Conservation (phyloP, 2,888 invertebrate genomes). For the Hymenopus coronatus region DNA sequence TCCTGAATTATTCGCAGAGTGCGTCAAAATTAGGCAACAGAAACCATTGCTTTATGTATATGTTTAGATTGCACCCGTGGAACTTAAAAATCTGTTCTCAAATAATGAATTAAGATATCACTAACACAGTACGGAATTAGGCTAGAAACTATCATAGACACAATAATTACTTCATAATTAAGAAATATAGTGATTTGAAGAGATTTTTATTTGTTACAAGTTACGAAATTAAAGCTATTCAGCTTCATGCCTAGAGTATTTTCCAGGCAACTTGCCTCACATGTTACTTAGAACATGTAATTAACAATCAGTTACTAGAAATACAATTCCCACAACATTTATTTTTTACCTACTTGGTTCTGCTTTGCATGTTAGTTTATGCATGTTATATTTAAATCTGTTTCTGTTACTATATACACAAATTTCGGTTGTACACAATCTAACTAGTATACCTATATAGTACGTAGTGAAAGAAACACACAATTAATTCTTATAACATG, state of each 20-base stretch:
- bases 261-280: not conserved
- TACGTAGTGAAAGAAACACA: not conserved
- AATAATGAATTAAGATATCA: not conserved
- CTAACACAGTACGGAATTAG: not conserved
- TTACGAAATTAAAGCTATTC: not conserved
- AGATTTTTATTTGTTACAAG: not conserved
- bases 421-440: not conserved
- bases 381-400: not conserved
- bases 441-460: not conserved
- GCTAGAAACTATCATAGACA: not conserved
- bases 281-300: not conserved
- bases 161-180: not conserved
- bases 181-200: not conserved
- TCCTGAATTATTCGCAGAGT: not conserved
- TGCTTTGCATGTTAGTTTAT: not conserved
- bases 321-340: not conserved
- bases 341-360: not conserved
- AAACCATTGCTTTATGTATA: not conserved
- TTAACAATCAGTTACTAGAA: not conserved
- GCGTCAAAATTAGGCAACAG: not conserved
- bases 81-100: not conserved
- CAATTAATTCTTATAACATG: not conserved
- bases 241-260: not conserved
- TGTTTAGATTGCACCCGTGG: not conserved
- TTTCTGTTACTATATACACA: not conserved